These are phyloP conservation scores for Malacosoma neustria DNA, from an alignment of 2,888 invertebrate genomes.

Conservation along the genomic window DNA sequence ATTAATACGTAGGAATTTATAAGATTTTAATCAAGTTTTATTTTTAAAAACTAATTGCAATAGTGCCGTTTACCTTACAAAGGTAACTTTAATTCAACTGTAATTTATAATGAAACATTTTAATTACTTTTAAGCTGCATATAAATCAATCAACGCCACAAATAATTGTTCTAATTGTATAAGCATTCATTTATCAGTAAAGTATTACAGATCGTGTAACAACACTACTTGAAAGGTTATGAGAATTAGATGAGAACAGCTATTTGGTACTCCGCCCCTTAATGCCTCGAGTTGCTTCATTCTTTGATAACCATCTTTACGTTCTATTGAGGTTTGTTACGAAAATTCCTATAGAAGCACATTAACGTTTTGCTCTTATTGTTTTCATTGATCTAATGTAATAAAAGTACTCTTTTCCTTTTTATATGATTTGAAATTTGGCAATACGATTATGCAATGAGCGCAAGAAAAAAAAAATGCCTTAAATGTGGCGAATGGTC, in stretches of 20 bases:
- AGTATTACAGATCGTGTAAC: slow-evolving; percentile 23
- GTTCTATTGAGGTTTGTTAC: background rate
- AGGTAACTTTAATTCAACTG: background rate
- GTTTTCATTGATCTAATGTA: too few relatives aligned
- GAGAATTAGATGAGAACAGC: slow-evolving; percentile 14
- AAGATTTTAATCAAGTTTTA: too few relatives aligned
- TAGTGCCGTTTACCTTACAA: background rate
- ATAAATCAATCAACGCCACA: background rate
- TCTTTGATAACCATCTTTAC: background rate
- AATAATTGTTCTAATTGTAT: slow-evolving; percentile 50
- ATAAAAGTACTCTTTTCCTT: too few relatives aligned
- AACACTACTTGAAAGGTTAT: slow-evolving; percentile 37
- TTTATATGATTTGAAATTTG: too few relatives aligned
- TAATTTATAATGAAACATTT: slow-evolving; percentile 1
- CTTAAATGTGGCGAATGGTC: too few relatives aligned
- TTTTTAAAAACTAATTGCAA: too few relatives aligned
- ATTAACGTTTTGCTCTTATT: background rate
- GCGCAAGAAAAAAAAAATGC: too few relatives aligned
- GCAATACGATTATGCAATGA: too few relatives aligned
- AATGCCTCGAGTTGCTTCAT: background rate
- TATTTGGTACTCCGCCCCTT: background rate
- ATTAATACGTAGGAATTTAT: too few relatives aligned
- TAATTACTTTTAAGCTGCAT: background rate
- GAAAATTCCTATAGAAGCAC: background rate
- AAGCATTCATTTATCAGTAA: slow-evolving; percentile 28